Conservation (phyloP, 2,888 invertebrate species). For the Villa cingulata region DNA sequence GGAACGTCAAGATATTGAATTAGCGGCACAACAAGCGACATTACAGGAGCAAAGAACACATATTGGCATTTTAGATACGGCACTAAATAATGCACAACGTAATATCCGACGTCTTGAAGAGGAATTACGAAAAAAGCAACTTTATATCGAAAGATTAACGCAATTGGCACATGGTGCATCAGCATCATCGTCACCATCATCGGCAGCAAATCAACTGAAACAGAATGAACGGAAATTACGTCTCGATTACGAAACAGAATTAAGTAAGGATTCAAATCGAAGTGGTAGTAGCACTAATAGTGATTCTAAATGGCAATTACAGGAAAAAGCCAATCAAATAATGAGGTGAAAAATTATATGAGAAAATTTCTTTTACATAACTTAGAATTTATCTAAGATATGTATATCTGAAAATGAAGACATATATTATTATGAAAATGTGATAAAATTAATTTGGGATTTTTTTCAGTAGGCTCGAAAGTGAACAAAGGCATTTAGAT, state of each 20-base stretch:
- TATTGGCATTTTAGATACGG: conserved; percentile 73
- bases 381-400: no score
- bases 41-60: conserved; percentile 84
- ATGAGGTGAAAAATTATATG: conserved; percentile 33
- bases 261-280: conserved; percentile 35
- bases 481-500: conserved; percentile 74
- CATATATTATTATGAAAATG: neutral
- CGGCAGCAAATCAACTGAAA: conserved; percentile 46
- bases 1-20: conserved; percentile 82
- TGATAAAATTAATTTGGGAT: no score
- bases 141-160: conserved; percentile 70
- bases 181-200: neutral
- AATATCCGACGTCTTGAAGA: conserved; percentile 79
- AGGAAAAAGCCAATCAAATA: conserved; percentile 57
- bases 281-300: conserved; percentile 24
- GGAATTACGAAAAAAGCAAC: conserved; percentile 75
- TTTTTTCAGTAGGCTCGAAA: conserved; percentile 41
- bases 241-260: conserved; percentile 71
- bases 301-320: conserved; percentile 48
- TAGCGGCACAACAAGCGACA: conserved; percentile 77
- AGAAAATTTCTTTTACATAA: neutral
- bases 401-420: no score
- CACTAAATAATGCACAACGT: conserved; percentile 78
- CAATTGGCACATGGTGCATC: conserved; percentile 59
- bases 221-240: conserved; percentile 73